Evolutionary conservation across 2,888 invertebrate genomes (phyloP).

Genomic region (Leptopilina myrica): DNA sequence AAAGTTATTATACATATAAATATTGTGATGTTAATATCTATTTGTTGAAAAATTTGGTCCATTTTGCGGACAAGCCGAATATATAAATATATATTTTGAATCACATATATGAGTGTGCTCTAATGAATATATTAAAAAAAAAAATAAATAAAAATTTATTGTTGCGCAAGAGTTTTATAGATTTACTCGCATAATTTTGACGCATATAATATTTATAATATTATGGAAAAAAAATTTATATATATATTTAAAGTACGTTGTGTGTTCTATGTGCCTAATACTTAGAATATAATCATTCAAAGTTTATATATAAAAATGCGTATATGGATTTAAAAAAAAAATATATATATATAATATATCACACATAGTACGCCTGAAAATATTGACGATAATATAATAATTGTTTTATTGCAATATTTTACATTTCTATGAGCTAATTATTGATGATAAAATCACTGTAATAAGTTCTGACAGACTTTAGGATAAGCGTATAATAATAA

Average conservation of each 20-base stretch:
- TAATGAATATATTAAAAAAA: conserved; percentile 31
- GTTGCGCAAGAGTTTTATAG: conserved; percentile 48
- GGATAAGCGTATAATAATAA: conserved; percentile 2
- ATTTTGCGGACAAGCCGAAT: conserved; percentile 10
- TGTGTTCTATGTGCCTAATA: conserved; percentile 74
- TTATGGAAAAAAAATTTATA: background rate
- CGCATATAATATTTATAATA: conserved; percentile 44
- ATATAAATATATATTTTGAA: conserved; percentile 28
- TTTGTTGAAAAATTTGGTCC: conserved; percentile 30
- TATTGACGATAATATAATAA: conserved; percentile 13
- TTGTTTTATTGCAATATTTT: conserved; percentile 30
- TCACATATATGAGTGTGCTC: conserved; percentile 38
- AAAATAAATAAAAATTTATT: conserved; percentile 40
- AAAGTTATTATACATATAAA: conserved; percentile 29
- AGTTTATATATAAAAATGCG: conserved; percentile 48
- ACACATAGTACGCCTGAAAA: conserved; percentile 15
- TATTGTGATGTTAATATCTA: conserved; percentile 36
- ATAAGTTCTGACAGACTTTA: conserved; percentile 15
- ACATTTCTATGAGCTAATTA: conserved; percentile 5
- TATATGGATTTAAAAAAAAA: conserved; percentile 25
- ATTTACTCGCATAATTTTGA: conserved; percentile 52
- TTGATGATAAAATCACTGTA: conserved; percentile 19
- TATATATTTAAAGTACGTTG: conserved; percentile 62
- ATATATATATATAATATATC: conserved; percentile 28
- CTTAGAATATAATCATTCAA: conserved; percentile 59